A percentile compares a stretch with the other conserved stretches of the same genome.
Evolutionary conservation across 2,113 vertebrate species (phyloP).

Genomic region (Ailurus styani): DNA sequence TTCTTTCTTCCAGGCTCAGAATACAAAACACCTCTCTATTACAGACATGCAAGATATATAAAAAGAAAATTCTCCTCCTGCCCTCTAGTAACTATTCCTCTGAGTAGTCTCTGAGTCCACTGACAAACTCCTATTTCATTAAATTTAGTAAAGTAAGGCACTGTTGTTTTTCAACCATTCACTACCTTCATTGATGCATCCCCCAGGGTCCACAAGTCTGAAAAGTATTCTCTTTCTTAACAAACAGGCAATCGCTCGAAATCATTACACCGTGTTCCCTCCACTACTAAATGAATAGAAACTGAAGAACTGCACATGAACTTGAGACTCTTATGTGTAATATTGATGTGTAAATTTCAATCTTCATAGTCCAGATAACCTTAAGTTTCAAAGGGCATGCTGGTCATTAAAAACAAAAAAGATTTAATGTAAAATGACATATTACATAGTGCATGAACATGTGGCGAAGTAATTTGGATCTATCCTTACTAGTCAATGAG

Average conservation of each 20-base stretch:
- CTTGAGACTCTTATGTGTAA: slow-evolving; percentile 65
- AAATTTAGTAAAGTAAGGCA: slow-evolving; percentile 1
- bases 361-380: slow-evolving; percentile 58
- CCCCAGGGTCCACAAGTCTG: neutral
- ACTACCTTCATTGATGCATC: neutral
- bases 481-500: slow-evolving; percentile 65
- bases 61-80: neutral
- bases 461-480: slow-evolving; percentile 68
- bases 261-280: slow-evolving; percentile 35
- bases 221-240: slow-evolving; percentile 19
- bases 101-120: slow-evolving; percentile 46
- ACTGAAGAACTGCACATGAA: slow-evolving; percentile 51
- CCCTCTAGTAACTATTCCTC: neutral
- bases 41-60: neutral
- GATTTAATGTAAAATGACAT: slow-evolving; percentile 65
- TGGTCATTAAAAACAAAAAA: slow-evolving; percentile 62
- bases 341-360: slow-evolving; percentile 61
- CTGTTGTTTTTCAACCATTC: slow-evolving; percentile 21
- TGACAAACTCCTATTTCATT: slow-evolving; percentile 46
- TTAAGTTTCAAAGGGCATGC: slow-evolving; percentile 71
- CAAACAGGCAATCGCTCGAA: neutral
- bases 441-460: slow-evolving; percentile 71
- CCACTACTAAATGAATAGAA: slow-evolving; percentile 39
- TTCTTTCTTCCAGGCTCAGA: slow-evolving; percentile 25
- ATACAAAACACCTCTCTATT: slow-evolving; percentile 14